Evolutionary conservation across 2,888 invertebrate genomes (phyloP), one percentile per base, ranked within the genome.

Genomic region (Drosophila kambysellisi): DNA sequence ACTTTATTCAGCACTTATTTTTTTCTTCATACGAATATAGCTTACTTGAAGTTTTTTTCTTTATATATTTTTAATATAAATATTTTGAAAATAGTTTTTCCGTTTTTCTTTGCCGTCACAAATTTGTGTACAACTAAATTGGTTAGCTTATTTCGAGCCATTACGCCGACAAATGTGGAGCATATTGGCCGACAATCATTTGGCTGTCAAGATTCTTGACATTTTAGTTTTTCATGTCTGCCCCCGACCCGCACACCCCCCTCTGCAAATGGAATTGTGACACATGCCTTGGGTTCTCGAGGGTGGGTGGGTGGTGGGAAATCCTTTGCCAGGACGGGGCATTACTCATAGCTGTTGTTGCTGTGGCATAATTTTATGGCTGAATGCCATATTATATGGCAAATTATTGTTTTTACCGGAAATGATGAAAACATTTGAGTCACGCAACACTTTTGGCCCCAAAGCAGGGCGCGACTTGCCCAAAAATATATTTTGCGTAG

Each of bases 341-440:
- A 84, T 84, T 84, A 80, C 77, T 88, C 85, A 88, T 50, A 50
- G 61, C 33, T 30, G 61, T 56, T 62, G 56, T 57, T 57, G 32
- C 15, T 64, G 64, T 37, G 63, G n/a, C 71, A 81, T 89, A 87
- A 84, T 87, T 89, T 88, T 76, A 80, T 86, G 68, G 74, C 81
- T 74, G 54, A 54, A n/a, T 56, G 67, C 73, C 72, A 76, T 79
- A 83, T 83, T 88, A 79, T 76, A 76, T 57, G 76, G 70, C 64
- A 81, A 82, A 83, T 88, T 82, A 81, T 66, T 84, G 78, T 80
- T 83, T 83, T 64, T 76, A 78, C 66, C 76, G 52, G 74, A 84
- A 81, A 90, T 91, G 90, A 90, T 91, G 77, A 86, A 90, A 91
- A 82, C 88, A 84, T 90, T 90, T 86, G 68, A 89, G 90, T 91